phyloP scores from a whole-genome alignment of 2,797 vertebrate species.

The Bradypodion ventrale region DNA sequence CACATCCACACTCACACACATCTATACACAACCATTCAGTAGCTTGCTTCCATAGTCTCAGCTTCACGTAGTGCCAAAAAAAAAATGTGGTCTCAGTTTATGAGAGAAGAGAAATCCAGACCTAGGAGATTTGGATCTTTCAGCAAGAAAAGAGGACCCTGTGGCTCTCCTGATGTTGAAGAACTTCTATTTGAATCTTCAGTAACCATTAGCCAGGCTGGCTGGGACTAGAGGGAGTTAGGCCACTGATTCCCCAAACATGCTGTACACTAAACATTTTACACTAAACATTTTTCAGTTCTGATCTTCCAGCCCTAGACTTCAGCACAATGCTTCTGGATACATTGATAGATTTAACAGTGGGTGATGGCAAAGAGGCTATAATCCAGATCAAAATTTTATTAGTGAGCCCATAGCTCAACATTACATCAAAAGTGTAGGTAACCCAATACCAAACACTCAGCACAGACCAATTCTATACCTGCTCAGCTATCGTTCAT shows the following conservation, averaged over 20 bases:
- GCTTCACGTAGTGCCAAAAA: conserved; percentile 28
- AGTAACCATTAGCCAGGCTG: background rate
- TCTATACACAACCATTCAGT: too few species aligned
- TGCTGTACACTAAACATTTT: background rate
- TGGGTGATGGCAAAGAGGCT: too few species aligned
- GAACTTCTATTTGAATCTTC: background rate
- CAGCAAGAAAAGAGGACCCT: background rate
- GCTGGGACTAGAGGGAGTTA: background rate
- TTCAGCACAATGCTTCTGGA: too few species aligned
- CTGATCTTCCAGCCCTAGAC: background rate
- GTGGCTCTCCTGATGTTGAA: background rate
- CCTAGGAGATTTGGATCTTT: conserved; percentile 17
- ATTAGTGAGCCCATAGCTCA: too few species aligned
- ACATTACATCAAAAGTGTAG: too few species aligned
- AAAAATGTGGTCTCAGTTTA: conserved; percentile 25
- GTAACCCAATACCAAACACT: too few species aligned
- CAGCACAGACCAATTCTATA: too few species aligned
- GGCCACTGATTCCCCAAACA: too few species aligned
- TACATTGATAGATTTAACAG: too few species aligned
- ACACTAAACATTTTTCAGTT: background rate
- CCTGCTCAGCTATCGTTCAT: too few species aligned
- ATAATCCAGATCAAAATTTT: too few species aligned
- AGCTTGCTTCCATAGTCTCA: conserved; percentile 35
- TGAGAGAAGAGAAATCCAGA: conserved; percentile 28
- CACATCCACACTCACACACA: too few species aligned